phyloP scores from a whole-genome alignment of 2,113 vertebrate species.

The Oryzias javanicus region DNA sequence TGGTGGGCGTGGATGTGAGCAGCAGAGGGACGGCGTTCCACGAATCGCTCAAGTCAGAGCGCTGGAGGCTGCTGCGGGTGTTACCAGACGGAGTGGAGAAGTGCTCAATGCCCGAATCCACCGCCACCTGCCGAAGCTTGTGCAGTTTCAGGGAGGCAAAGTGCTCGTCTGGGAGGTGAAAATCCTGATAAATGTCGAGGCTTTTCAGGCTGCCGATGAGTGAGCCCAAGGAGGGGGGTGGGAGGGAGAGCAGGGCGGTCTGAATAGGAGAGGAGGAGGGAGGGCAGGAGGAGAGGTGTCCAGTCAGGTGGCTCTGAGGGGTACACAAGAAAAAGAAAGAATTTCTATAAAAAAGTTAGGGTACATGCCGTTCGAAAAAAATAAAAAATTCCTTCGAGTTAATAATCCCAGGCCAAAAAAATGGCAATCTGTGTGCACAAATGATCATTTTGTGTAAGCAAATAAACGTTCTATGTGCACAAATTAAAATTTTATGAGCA shows the following conservation, averaged over 20 bases:
- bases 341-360: not conserved
- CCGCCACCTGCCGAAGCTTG: slow-evolving; percentile 48
- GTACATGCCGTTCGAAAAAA: not conserved
- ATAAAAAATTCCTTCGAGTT: no score
- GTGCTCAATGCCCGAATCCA: slow-evolving; percentile 27
- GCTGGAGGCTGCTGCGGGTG: slow-evolving; percentile 17
- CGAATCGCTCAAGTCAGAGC: not conserved
- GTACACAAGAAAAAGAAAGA: not conserved
- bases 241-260: slow-evolving; percentile 2
- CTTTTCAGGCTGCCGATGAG: slow-evolving; percentile 12
- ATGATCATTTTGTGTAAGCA: no score
- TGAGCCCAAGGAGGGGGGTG: not conserved
- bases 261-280: slow-evolving; percentile 21
- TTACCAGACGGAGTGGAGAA: slow-evolving; percentile 26
- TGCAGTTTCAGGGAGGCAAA: slow-evolving; percentile 65
- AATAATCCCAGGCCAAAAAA: no score
- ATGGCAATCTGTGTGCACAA: no score
- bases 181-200: slow-evolving; percentile 52
- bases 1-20: slow-evolving; percentile 27
- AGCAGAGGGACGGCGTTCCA: not conserved
- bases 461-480: no score
- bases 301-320: slow-evolving; percentile 21
- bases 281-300: slow-evolving; percentile 42
- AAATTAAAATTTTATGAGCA: no score
- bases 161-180: slow-evolving; percentile 69